Evolutionary conservation across 2,797 vertebrate genomes (phyloP).

Genomic region (Epinephelus awoara): DNA sequence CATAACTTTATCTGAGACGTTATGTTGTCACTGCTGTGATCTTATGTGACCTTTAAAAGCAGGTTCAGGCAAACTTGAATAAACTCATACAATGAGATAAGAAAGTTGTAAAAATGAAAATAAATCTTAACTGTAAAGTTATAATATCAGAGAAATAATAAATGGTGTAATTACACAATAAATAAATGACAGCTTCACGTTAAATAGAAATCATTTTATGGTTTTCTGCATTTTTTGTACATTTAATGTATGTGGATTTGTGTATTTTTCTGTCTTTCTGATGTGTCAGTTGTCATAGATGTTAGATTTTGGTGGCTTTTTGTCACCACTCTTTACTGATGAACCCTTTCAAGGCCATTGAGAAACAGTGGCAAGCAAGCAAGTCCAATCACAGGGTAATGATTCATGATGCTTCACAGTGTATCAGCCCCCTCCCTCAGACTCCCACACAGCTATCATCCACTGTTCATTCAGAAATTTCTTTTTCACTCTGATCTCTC

Average conservation of each 20-base stretch:
- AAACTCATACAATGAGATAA: not conserved
- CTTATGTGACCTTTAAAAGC: not conserved
- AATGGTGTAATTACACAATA: not conserved
- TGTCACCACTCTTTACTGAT: not conserved
- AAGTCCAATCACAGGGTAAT: constrained; percentile 38
- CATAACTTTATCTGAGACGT: not conserved
- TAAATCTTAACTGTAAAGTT: not conserved
- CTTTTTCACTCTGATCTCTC: not conserved
- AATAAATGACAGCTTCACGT: not conserved
- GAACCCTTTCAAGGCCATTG: constrained; percentile 21
- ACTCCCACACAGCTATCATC: constrained; percentile 45
- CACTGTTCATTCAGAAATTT: constrained; percentile 64
- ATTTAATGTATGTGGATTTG: not conserved
- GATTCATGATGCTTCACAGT: constrained; percentile 57
- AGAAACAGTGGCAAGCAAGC: constrained; percentile 7
- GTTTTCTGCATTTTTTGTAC: not conserved
- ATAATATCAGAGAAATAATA: not conserved
- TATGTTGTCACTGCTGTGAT: not conserved
- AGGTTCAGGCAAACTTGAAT: not conserved
- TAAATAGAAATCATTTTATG: not conserved
- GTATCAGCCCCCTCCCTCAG: constrained; percentile 30
- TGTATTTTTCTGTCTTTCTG: not conserved
- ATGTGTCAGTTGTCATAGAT: not conserved
- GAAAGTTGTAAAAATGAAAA: not conserved
- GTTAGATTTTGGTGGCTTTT: not conserved